phyloP scores from a whole-genome alignment of 37 sponge, comb jelly and placozoan species.

The Eunapius fragilis region DNA sequence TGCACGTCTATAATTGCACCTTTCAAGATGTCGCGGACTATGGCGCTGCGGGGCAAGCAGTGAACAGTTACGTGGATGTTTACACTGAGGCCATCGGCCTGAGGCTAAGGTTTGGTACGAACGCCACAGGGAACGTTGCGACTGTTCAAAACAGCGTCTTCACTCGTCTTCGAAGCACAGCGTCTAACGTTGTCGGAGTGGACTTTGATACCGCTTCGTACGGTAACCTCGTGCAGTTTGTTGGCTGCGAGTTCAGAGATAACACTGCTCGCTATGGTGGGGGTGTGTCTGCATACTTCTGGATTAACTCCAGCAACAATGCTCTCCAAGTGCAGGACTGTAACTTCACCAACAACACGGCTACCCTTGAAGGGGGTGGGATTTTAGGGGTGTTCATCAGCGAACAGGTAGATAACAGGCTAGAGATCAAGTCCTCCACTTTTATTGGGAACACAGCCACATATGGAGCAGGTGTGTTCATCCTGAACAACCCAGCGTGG shows the following conservation, averaged over 20 bases:
- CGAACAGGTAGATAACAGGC: neutral
- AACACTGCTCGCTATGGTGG: constrained; percentile 77
- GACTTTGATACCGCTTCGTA: constrained; percentile 4
- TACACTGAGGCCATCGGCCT: constrained; percentile 1
- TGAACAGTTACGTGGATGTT: constrained; percentile 15
- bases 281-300: constrained; percentile 66
- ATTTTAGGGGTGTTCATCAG: constrained; percentile 55
- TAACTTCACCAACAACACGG: constrained; percentile 55
- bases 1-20: neutral
- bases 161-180: neutral
- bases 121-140: constrained; percentile 1
- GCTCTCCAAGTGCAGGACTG: constrained; percentile 28
- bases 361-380: constrained; percentile 78
- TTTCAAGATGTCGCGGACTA: neutral
- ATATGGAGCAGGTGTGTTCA: constrained; percentile 48
- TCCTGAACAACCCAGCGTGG: constrained; percentile 60
- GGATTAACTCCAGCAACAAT: constrained; percentile 13
- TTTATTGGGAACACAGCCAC: constrained; percentile 48
- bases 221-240: constrained; percentile 33
- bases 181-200: constrained; percentile 23
- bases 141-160: constrained; percentile 2
- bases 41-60: neutral
- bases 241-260: constrained; percentile 32
- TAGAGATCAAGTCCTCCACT: constrained; percentile 4
- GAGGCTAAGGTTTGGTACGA: neutral